These are phyloP conservation scores for Heliconius melpomene DNA, from an alignment of 1,140 invertebrate genomes.

Conservation along the genomic window DNA sequence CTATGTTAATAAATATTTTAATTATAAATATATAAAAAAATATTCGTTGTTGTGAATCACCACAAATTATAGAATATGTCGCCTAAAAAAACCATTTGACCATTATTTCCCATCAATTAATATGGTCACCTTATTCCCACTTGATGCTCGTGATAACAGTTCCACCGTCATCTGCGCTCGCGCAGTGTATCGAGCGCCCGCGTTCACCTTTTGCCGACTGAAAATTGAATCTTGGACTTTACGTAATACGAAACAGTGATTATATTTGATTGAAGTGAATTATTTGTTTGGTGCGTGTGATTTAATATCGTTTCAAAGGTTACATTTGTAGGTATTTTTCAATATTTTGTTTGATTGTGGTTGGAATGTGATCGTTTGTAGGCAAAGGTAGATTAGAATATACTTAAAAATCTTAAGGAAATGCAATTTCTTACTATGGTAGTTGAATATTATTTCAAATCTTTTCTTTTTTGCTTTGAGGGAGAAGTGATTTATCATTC, in stretches of 20 bases:
- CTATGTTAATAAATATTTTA: too few relatives aligned
- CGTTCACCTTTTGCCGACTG: conserved; percentile 29
- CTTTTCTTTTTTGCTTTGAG: too few relatives aligned
- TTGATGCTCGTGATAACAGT: conserved; percentile 60
- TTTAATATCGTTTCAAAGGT: neutral
- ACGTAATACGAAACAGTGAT: conserved; percentile 5
- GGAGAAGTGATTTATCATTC: too few relatives aligned
- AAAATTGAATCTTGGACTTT: conserved; percentile 4
- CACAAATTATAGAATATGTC: too few relatives aligned
- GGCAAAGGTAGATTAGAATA: too few relatives aligned
- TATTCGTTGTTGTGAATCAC: too few relatives aligned
- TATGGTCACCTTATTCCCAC: conserved; percentile 38
- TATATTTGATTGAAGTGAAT: neutral
- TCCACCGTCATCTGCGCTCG: conserved; percentile 56
- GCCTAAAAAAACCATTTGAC: too few relatives aligned
- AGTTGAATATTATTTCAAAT: too few relatives aligned
- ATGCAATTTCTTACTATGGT: too few relatives aligned
- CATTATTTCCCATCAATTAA: neutral
- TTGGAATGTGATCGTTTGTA: conserved; percentile 5
- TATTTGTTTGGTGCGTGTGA: conserved; percentile 1
- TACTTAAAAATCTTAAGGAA: too few relatives aligned
- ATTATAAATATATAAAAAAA: too few relatives aligned
- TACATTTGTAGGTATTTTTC: neutral
- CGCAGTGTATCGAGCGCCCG: conserved; percentile 57
- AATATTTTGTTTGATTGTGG: neutral